phyloP scores from a whole-genome alignment of 2,113 vertebrate species.

The Bombycilla garrulus region DNA sequence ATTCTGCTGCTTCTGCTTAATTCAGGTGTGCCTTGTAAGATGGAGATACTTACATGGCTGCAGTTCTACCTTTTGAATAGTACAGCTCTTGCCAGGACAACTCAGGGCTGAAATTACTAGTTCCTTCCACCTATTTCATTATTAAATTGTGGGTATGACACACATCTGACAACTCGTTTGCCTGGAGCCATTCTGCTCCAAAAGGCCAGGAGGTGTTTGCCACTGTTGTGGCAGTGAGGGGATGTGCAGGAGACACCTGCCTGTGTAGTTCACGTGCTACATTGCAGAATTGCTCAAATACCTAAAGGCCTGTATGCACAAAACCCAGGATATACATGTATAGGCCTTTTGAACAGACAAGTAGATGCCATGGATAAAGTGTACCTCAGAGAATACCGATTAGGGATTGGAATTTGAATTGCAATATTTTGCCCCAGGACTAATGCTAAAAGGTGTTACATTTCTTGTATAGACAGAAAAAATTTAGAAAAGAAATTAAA shows the following conservation, averaged over 20 bases:
- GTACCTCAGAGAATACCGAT: neutral
- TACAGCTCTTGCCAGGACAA: neutral
- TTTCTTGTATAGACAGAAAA: neutral
- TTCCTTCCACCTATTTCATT: neutral
- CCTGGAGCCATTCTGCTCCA: neutral
- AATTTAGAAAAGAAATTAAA: neutral
- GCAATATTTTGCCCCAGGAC: neutral
- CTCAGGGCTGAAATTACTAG: neutral
- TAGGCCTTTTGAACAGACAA: neutral
- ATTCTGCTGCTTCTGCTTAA: neutral
- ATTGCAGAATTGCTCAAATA: neutral
- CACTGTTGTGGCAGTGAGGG: neutral
- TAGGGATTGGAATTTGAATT: neutral
- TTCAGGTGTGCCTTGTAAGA: neutral
- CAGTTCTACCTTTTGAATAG: neutral
- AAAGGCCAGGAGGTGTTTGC: neutral
- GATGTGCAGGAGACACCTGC: neutral
- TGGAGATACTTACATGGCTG: neutral
- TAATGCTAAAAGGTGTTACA: neutral
- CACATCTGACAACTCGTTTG: neutral
- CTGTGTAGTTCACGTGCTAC: neutral
- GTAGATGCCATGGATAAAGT: neutral
- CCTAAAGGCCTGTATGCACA: neutral
- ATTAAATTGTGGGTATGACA: neutral
- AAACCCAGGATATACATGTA: neutral